phyloP scores from a whole-genome alignment of 1,140 invertebrate genomes.

The Aphaenogaster floridana region DNA sequence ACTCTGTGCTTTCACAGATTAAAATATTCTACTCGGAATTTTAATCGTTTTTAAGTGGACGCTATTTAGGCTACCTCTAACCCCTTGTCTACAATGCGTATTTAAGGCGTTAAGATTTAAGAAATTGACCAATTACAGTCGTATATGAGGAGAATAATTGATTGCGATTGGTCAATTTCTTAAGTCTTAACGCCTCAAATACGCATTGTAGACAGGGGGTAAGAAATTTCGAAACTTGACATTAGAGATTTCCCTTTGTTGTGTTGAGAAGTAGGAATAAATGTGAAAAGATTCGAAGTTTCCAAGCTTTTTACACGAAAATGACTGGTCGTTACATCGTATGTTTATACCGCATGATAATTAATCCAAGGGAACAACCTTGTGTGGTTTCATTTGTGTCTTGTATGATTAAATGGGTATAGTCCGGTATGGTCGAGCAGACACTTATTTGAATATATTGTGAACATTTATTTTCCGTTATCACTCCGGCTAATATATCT shows the following conservation, averaged over 20 bases:
- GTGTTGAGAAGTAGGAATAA: neutral
- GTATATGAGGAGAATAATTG: no score
- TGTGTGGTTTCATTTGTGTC: conserved; percentile 8
- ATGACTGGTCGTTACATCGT: neutral
- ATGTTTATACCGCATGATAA: neutral
- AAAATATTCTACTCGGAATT: conserved; percentile 1
- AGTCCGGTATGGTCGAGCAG: neutral
- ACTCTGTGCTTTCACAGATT: neutral
- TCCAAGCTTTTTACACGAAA: neutral
- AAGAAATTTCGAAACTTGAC: neutral
- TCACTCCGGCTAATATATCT: neutral
- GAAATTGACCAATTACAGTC: no score
- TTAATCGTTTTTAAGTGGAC: conserved; percentile 12
- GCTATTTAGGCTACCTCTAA: neutral
- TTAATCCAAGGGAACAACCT: neutral
- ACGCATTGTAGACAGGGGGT: no score
- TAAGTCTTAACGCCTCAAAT: no score
- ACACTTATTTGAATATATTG: conserved; percentile 29
- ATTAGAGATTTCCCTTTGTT: neutral
- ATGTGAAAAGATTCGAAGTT: neutral
- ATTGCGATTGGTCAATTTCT: no score
- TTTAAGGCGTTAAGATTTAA: no score
- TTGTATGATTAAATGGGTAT: conserved; percentile 6
- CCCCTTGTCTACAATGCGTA: no score
- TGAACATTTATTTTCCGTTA: conserved; percentile 40